phyloP scores from a whole-genome alignment of 2,888 invertebrate genomes.

The Magallana nippona region DNA sequence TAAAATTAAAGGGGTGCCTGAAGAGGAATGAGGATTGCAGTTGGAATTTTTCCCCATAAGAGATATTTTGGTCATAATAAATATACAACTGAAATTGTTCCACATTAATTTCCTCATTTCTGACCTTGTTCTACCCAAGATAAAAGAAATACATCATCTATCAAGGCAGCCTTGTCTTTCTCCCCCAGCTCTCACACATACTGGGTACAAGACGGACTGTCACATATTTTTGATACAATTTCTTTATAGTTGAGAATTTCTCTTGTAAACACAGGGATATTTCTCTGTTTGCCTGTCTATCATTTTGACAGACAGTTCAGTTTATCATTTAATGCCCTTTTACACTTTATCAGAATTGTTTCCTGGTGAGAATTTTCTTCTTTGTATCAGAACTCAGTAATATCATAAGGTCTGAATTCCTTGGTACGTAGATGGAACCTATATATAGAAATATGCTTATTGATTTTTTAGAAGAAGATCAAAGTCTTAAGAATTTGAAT shows the following conservation, averaged over 20 bases:
- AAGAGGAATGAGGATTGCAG: too few relatives aligned
- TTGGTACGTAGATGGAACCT: not conserved
- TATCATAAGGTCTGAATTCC: not conserved
- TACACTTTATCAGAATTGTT: constrained; percentile 30
- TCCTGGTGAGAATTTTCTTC: not conserved
- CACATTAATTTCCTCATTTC: too few relatives aligned
- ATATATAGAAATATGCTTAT: constrained; percentile 5
- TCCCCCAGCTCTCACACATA: too few relatives aligned
- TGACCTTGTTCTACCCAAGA: too few relatives aligned
- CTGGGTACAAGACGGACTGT: too few relatives aligned
- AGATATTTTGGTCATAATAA: too few relatives aligned
- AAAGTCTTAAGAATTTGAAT: constrained; percentile 2
- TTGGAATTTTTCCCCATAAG: too few relatives aligned
- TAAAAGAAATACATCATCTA: too few relatives aligned
- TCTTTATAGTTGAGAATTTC: constrained; percentile 1
- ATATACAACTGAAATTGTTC: too few relatives aligned
- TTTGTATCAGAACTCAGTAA: not conserved
- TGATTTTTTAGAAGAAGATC: constrained; percentile 7
- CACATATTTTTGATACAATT: too few relatives aligned
- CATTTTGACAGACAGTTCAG: not conserved
- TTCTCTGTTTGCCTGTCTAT: constrained; percentile 1
- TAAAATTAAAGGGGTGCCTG: too few relatives aligned
- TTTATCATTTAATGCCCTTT: constrained; percentile 31
- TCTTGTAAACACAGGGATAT: not conserved
- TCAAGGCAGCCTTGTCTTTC: too few relatives aligned